Evolutionary conservation across 2,113 vertebrate genomes (phyloP), one percentile per base, ranked within the genome.

Genomic region (Hemiprocne comata): DNA sequence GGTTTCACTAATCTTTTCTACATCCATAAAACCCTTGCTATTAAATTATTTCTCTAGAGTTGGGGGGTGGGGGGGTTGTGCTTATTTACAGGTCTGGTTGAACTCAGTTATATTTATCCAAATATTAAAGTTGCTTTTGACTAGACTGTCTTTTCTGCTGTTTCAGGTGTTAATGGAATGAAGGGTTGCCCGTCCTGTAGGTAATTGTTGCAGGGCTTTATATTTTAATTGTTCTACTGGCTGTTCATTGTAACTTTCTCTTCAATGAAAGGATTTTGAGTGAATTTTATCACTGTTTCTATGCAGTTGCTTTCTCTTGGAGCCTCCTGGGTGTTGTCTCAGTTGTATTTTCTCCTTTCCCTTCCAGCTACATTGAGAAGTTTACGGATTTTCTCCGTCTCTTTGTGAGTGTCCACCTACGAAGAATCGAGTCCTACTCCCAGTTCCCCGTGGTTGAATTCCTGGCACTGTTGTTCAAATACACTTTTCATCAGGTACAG

Each of bases 371-470:
- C 96, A 97, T 99, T 93, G 99, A 99, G 97, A 99, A 99, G 98
- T 99, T 99, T 94, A 99, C 99, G 5, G 99, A 99, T 92, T 99
- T 99, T 85, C 98, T 99, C 64, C 98, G 99, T 46, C 99, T 99
- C 93, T 99, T 99, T 94, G 99, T 99, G 94, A 99, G 99, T 4
- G 99, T 99, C 94, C 99, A 99, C 95, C 97, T 99, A 67, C 98
- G 99, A 86, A 98, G 99, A 93, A 99, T 99, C 1, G 99, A 99
- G 70, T 99, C 99, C 86, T 99, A 99, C 91, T 98, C 98, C 88
- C 99, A 99, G 96, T 99, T 99, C 95, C 99, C 99, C 0, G 99
- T 99, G 67, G 99, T 99, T 78, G 99, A 99, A 92, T 99, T 99
- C 97, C 97, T 99, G 96, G 98, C 98, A 7, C 98, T 99, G 86